These are phyloP conservation scores for Alces alces DNA, from an alignment of 2,113 vertebrate genomes.

Conservation along the genomic window DNA sequence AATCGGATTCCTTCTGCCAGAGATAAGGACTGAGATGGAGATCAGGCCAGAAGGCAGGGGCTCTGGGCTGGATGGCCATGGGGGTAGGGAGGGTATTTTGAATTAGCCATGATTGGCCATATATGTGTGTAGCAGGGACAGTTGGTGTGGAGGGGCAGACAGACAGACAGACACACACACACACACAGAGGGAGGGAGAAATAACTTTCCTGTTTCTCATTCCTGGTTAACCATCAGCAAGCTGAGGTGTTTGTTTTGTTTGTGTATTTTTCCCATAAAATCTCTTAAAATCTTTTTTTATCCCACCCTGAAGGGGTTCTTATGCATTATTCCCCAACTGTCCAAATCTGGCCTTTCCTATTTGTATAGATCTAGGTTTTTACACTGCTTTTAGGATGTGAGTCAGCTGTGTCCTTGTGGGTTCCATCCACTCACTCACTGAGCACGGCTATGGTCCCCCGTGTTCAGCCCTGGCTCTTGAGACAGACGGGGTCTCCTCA, in stretches of 20 bases:
- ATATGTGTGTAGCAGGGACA: not conserved
- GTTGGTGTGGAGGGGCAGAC: not conserved
- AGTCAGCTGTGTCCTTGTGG: not conserved
- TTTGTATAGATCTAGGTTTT: not conserved
- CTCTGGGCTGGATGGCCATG: not conserved
- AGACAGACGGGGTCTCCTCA: not conserved
- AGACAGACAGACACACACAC: not conserved
- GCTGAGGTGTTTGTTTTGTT: not conserved
- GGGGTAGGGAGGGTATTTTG: not conserved
- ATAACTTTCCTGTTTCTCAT: not conserved
- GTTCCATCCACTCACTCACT: not conserved
- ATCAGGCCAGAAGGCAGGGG: too few relatives aligned
- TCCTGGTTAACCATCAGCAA: not conserved
- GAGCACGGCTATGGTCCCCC: accelerated
- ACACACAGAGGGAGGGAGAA: not conserved
- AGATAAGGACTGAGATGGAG: not conserved
- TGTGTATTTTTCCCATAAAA: not conserved
- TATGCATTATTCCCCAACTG: not conserved
- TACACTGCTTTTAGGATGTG: not conserved
- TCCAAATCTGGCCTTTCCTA: not conserved
- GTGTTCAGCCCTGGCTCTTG: accelerated
- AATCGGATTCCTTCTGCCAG: not conserved
- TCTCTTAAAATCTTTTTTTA: not conserved
- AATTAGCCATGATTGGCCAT: not conserved
- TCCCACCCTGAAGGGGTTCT: not conserved